A percentile compares a stretch with the other conserved stretches of the same genome.
Evolutionary conservation across 2,888 invertebrate species (phyloP).

Genomic region (Mactromeris polynyma): DNA sequence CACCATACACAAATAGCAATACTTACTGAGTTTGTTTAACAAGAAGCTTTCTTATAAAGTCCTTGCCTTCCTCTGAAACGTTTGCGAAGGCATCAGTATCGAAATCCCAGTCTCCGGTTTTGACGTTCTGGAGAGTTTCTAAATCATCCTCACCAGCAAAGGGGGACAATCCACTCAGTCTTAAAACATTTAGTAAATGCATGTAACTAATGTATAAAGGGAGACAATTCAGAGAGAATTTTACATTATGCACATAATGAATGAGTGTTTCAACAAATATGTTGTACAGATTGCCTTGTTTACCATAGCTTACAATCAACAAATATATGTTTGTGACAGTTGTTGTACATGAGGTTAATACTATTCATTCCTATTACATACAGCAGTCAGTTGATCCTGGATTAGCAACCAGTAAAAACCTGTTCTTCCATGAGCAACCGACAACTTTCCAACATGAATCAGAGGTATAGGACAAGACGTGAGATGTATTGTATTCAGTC

Average conservation of each 20-base stretch:
- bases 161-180: slow-evolving; percentile 98
- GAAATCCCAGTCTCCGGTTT: slow-evolving; percentile 99
- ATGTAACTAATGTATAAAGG: too few relatives aligned
- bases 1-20: not conserved
- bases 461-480: too few relatives aligned
- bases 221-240: not conserved
- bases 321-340: not conserved
- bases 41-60: slow-evolving; percentile 97
- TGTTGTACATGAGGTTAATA: too few relatives aligned
- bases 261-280: too few relatives aligned
- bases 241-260: too few relatives aligned
- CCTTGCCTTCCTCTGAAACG: slow-evolving; percentile 98
- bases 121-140: slow-evolving; percentile 98
- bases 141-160: slow-evolving; percentile 99
- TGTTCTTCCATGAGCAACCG: too few relatives aligned
- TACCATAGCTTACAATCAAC: not conserved
- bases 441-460: too few relatives aligned
- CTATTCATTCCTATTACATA: too few relatives aligned
- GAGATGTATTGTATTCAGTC: too few relatives aligned
- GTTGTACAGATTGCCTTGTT: too few relatives aligned
- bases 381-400: too few relatives aligned
- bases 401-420: too few relatives aligned
- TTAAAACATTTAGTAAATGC: slow-evolving; percentile 86
- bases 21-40: slow-evolving; percentile 93
- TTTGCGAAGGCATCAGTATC: slow-evolving; percentile 97